Evolutionary conservation across 30 jellyfish, hydroid and myxozoan species (phyloP).

Genomic region (Rhopilema esculentum): DNA sequence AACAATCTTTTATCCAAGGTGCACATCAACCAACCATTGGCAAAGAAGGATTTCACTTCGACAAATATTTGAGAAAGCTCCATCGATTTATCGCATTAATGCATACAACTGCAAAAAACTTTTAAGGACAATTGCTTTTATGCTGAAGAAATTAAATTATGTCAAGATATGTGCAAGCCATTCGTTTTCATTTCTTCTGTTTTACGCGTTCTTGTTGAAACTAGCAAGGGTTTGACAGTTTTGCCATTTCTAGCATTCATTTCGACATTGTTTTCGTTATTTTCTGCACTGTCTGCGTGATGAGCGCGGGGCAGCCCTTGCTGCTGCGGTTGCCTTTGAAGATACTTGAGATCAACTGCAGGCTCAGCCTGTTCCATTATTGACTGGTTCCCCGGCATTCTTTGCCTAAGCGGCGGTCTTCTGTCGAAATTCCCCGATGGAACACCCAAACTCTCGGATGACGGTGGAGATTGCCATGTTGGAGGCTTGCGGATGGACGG

Average conservation of each 20-base stretch:
- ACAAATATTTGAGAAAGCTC: no score
- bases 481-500: conserved; percentile 42
- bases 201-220: not conserved
- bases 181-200: no score
- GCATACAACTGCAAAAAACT: no score
- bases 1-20: no score
- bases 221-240: conserved; percentile 22
- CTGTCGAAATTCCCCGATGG: not conserved
- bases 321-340: conserved; percentile 47
- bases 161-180: no score
- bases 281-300: not conserved
- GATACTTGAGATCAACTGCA: conserved; percentile 55
- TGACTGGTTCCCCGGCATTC: conserved; percentile 49
- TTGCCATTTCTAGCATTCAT: not conserved
- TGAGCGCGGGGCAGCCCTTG: conserved; percentile 30
- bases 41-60: no score
- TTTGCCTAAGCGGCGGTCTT: conserved; percentile 67
- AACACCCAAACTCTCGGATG: conserved; percentile 1
- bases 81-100: no score
- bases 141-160: no score
- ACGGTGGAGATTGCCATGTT: conserved; percentile 72
- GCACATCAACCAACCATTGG: no score
- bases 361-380: conserved; percentile 65
- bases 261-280: not conserved
- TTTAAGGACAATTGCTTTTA: no score